Conservation (phyloP, 1,140 invertebrate species). For the Frieseomelitta varia region DNA sequence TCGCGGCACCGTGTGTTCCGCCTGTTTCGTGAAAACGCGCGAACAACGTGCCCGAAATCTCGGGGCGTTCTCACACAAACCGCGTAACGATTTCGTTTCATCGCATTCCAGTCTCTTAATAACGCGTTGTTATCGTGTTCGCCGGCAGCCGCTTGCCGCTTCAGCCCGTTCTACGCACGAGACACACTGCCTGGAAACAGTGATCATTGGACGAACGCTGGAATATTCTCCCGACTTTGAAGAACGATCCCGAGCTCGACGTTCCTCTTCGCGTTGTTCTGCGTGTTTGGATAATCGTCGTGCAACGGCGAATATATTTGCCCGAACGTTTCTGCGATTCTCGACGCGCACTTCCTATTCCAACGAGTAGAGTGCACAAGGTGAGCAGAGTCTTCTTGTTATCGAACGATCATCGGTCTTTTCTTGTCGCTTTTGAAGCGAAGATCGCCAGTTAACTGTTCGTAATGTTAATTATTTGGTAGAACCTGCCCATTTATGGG, state of each 20-base stretch:
- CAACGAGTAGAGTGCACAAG: background rate
- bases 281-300: constrained; percentile 12
- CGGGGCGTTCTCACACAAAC: background rate
- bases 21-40: background rate
- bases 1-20: background rate
- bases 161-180: constrained; percentile 12
- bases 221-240: constrained; percentile 22
- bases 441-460: background rate
- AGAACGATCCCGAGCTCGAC: constrained; percentile 17
- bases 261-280: constrained; percentile 7
- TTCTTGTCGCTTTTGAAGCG: background rate
- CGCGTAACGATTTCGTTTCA: background rate
- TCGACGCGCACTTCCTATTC: constrained; percentile 23
- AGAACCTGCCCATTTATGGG: background rate
- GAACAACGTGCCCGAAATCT: background rate
- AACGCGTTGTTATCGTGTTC: constrained; percentile 41
- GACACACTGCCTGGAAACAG: constrained; percentile 10
- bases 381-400: background rate
- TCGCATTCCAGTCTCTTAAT: constrained; percentile 35
- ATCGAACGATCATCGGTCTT: background rate
- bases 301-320: too few species aligned
- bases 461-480: background rate
- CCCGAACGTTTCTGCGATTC: background rate
- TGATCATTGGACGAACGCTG: background rate
- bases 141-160: constrained; percentile 30